Base-by-base conservation (phyloP, 2,797 vertebrate genomes). In the Nannoperca obscura region DNA sequence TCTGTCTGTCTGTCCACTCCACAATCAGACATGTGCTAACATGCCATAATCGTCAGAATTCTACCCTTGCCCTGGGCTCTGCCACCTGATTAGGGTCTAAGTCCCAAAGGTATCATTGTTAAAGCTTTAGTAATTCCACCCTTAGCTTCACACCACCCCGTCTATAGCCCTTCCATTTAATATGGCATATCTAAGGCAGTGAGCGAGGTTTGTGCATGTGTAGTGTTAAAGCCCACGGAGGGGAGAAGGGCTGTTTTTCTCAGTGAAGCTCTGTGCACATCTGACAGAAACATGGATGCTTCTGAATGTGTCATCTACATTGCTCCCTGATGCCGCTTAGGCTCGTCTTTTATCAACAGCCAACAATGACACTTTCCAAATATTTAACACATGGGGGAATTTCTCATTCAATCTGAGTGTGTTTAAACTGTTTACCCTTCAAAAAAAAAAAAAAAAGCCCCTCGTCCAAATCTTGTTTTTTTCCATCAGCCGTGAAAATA, bases 21-120 rank as follows among this genome's bases (percentile, higher is more conserved):
- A 92, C 93, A 94, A 93, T 95, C 91, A 96, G 96, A 96, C 98
- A 96, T 96, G 97, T 96, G 95, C 96, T 96, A 96, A 97, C 97
- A 98, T 96, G 97, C 97, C 97, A 96, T 97, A 97, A 97, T 97
- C 95, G 95, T 97, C 97, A 97, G 96, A 96, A 97, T 95, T 97
- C 95, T 95, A 93, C 96, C 95, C 96, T 93, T 94, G 95, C 95
- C 95, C 88, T 87, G 93, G 90, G 94, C 95, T 94, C 94, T 76
- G 74, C 92, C 95, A 93, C 95, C 95, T 98, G 97, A 99, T 99
- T 97, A 98, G 94, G 86, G 87, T 88, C 90, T 52, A 89, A 94
- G 94, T 96, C 97, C 97, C 98, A 94, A 92, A 95, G 95, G 96
- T 95, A 94, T 88, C 92, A 84, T 92, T 90, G 93, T 95, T 97